phyloP scores from a whole-genome alignment of 2,888 invertebrate genomes.

The Platynereis dumerilii region DNA sequence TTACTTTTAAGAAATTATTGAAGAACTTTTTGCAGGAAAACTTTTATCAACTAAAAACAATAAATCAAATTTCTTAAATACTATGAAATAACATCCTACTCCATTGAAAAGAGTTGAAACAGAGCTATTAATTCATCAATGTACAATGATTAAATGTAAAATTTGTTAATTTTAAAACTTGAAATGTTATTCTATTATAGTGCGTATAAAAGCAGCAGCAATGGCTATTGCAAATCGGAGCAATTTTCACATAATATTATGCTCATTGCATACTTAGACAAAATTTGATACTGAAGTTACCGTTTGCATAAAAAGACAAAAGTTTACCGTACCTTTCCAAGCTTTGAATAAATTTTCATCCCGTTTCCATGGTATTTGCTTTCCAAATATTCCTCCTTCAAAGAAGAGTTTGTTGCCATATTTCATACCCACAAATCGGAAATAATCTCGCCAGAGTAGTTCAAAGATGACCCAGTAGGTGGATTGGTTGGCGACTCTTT shows the following conservation, averaged over 20 bases:
- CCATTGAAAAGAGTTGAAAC: no score
- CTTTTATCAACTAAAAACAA: not conserved
- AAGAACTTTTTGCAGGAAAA: not conserved
- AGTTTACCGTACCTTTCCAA: slow-evolving; percentile 46
- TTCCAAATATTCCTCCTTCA: slow-evolving; percentile 44
- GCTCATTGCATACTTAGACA: no score
- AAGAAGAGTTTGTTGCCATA: slow-evolving; percentile 51
- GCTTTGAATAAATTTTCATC: slow-evolving; percentile 47
- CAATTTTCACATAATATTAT: no score
- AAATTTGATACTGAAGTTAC: no score
- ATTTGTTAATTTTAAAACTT: no score
- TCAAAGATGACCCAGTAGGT: slow-evolving; percentile 59
- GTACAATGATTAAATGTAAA: no score
- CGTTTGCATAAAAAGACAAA: no score
- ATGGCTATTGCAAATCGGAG: no score
- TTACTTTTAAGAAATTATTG: not conserved
- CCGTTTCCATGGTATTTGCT: slow-evolving; percentile 47
- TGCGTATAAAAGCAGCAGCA: no score
- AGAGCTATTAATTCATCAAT: no score
- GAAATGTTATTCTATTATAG: no score
- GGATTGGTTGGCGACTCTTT: slow-evolving; percentile 50
- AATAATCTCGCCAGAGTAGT: slow-evolving; percentile 56
- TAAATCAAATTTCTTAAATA: no score
- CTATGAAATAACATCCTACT: not conserved
- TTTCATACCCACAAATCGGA: slow-evolving; percentile 52